These are phyloP conservation scores for Mugil cephalus DNA, from an alignment of 2,113 vertebrate species.

Conservation along the genomic window DNA sequence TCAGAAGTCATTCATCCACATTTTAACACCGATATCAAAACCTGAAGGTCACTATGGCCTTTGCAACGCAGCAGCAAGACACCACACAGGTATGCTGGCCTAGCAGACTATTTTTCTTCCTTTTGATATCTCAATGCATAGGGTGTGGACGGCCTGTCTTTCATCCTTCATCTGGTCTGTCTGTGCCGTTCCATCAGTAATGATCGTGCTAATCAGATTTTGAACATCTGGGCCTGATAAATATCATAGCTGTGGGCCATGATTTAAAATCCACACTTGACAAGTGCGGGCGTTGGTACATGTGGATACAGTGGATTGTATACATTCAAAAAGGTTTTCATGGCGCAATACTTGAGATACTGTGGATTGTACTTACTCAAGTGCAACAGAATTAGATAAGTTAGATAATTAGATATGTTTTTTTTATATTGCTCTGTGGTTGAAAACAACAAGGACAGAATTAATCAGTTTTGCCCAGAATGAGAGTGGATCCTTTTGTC, in stretches of 20 bases:
- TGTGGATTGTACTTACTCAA: background rate
- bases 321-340: too few species aligned
- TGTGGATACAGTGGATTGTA: too few species aligned
- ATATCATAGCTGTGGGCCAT: background rate
- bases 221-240: background rate
- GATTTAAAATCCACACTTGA: background rate
- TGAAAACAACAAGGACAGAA: background rate
- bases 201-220: background rate
- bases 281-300: background rate
- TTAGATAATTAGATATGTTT: too few species aligned
- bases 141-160: background rate
- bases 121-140: background rate
- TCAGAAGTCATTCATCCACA: constrained; percentile 61
- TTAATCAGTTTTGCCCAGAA: constrained; percentile 18
- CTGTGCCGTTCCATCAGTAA: background rate
- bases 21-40: constrained; percentile 37
- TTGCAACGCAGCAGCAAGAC: background rate
- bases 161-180: background rate
- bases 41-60: constrained; percentile 43
- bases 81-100: background rate
- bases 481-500: constrained; percentile 17
- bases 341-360: too few species aligned
- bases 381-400: background rate
- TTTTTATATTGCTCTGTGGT: background rate
- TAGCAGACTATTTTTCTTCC: background rate